Percentiles rank a stretch among this genome's conserved stretches.
These are phyloP conservation scores for Synergus gifuensis DNA, from an alignment of 2,888 invertebrate genomes.

Conservation along the genomic window DNA sequence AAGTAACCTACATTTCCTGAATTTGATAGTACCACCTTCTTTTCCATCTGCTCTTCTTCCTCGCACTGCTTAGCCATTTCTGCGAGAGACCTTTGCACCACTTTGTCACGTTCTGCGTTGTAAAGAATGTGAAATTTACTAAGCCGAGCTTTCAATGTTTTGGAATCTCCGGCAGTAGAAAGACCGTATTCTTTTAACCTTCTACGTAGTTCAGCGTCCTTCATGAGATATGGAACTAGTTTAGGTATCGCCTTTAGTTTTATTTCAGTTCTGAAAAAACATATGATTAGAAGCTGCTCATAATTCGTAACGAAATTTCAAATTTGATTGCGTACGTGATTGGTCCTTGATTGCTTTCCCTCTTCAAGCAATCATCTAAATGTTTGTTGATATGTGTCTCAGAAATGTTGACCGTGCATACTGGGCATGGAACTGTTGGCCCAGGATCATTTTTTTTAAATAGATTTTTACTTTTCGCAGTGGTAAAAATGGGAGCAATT, in stretches of 20 bases:
- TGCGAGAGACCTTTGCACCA: constrained; percentile 74
- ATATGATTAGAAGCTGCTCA: neutral
- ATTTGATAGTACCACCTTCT: constrained; percentile 56
- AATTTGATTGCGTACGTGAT: constrained; percentile 46
- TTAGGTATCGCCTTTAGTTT: constrained; percentile 78
- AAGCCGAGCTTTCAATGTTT: constrained; percentile 72
- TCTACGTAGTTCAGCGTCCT: constrained; percentile 77
- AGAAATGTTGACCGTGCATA: constrained; percentile 77
- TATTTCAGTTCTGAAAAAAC: constrained; percentile 56
- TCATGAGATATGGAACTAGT: constrained; percentile 78
- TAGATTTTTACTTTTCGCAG: constrained; percentile 61
- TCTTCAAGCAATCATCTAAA: constrained; percentile 78
- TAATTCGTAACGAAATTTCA: neutral
- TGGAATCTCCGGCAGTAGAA: constrained; percentile 77
- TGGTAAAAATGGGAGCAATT: constrained; percentile 64
- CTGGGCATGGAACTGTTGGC: constrained; percentile 77
- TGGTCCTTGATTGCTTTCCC: constrained; percentile 58
- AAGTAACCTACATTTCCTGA: constrained; percentile 20
- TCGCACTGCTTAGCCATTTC: constrained; percentile 76
- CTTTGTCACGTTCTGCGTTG: constrained; percentile 79
- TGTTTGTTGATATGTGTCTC: constrained; percentile 77
- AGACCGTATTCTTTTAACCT: constrained; percentile 78
- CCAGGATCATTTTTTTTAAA: constrained; percentile 63
- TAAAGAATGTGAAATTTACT: constrained; percentile 75
- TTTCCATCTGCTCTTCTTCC: constrained; percentile 74